Base-by-base conservation (phyloP, 2,797 vertebrate species). In the Loriculus beryllinus region DNA sequence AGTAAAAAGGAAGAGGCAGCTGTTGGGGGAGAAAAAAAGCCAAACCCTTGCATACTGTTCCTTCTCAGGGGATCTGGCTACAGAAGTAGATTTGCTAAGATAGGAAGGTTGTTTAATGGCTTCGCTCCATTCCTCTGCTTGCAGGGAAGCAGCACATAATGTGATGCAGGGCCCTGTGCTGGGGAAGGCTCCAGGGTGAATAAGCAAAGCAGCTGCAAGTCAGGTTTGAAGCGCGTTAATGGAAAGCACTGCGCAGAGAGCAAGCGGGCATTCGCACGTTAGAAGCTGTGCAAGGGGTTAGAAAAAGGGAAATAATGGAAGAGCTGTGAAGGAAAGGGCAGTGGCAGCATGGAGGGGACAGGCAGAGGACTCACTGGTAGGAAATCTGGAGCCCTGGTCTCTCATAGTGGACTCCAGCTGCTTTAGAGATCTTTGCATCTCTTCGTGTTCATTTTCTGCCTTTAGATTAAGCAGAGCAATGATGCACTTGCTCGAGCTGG, bases 191-290 rank as follows among this genome's bases (percentile, higher is more conserved):
- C 60, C 42, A 21, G 51, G 39, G 64, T 64, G 76, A 92, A 85
- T 56, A 91, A 87, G 90, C 65, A 87, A 80, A 95, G 92, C 93
- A 94, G 86, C 86, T 92, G 81, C 81, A 43, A 57, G 90, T 68
- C 88, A 68, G 88, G 86, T 93, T 75, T 57, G 90, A 77, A 92
- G 92, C 40, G 86, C 57, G 19, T 81, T 93, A 82, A 75, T 82
- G 86, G 92, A 83, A 91, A 72, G 42, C 37, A 2, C 7, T 0
- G 72, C 92, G 6, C 75, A 92, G 95, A 35, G 0, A 90, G 95
- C 3, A 76, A 91, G 65, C 17, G 2, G 19, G 77, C 12, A 7
- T 37, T 54, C 35, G 4, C 85, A 3, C 10, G 1, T 42, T 2
- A 0, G 23, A 1, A 40, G 57, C 86, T 21, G 45, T 14, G 72